Evolutionary conservation across 2,888 invertebrate genomes (phyloP), one percentile per base, ranked within the genome.

Genomic region (Lithophane semibrunnea): DNA sequence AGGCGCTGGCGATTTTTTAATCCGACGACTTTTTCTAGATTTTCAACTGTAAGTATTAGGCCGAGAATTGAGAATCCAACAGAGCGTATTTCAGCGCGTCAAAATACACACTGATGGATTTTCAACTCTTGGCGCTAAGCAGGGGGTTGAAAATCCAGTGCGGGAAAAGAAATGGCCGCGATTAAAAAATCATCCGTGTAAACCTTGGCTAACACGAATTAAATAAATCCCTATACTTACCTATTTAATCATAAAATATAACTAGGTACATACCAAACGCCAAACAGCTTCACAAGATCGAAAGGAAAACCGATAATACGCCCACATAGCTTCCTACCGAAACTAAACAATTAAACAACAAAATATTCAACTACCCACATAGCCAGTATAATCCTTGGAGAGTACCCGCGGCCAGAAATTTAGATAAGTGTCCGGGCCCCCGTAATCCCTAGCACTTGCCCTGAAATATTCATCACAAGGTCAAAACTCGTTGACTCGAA

Each of bases 381-480:
- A 37, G 13, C 67, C 24, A 24, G 29, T 8, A 44, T 85, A 82
- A 82, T 82, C 85, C 79, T 71, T 8, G 8, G 73, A 71, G 79
- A 75, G 72, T 72, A 73, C 49, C 77, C 52, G 29, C 13, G 60
- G 42, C 64, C 85, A 77, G 75, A 78, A 80, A 83, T 84, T 70
- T 84, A 5, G 65, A 76, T 73, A 73, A 75, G 73, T 82, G 72
- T 84, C 72, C 70, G 66, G 60, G 21, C 69, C 44, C 24, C 61
- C 49, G 68, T 78, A 76, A 78, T 76, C 71, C 69, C 16, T 68
- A 73, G 64, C 71, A 71, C 64, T 47, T 70, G 44, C 12, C 21
- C 37, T 79, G 47, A 86, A 86, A 86, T 85, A 86, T 86, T 85
- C 66, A 85, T 61, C n/a, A 16, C 67, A 80, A 85, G 75, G 85